A percentile compares a stretch with the other conserved stretches of the same genome.
These are phyloP conservation scores for Merodon equestris DNA, from an alignment of 2,888 invertebrate species.

Conservation along the genomic window DNA sequence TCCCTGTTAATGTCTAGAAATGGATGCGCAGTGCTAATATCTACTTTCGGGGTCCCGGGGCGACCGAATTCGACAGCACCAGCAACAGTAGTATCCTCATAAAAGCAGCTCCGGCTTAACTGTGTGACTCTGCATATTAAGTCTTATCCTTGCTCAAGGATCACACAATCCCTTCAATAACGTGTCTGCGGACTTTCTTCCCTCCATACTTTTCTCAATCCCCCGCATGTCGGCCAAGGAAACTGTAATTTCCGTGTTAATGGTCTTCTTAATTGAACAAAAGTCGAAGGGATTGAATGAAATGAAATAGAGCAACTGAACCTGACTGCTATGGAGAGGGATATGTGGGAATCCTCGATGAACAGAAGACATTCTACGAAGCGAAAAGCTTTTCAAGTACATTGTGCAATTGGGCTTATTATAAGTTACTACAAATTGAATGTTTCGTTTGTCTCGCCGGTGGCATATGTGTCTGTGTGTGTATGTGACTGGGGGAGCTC, in stretches of 20 bases:
- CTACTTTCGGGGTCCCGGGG: conserved; percentile 51
- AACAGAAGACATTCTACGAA: neutral
- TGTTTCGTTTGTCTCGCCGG: conserved; percentile 45
- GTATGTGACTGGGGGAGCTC: conserved; percentile 20
- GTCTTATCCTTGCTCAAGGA: conserved; percentile 47
- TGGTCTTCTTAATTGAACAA: conserved; percentile 68
- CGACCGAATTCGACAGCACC: no score
- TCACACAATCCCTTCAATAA: neutral
- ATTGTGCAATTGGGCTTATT: conserved; percentile 63
- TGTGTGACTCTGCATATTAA: conserved; percentile 64
- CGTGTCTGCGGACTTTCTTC: no score
- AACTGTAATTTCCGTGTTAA: conserved; percentile 69
- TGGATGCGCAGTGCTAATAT: conserved; percentile 56
- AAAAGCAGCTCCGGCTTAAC: no score
- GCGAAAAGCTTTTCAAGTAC: conserved; percentile 28
- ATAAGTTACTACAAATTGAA: conserved; percentile 69
- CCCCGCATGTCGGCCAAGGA: conserved; percentile 60
- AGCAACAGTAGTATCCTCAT: no score
- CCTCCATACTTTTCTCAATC: no score
- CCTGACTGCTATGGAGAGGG: conserved; percentile 7
- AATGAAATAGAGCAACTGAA: conserved; percentile 46
- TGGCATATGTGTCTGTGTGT: conserved; percentile 17
- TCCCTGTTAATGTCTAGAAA: conserved; percentile 53
- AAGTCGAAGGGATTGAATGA: conserved; percentile 66
- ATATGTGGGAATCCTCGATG: conserved; percentile 12